A percentile compares a stretch with the other conserved stretches of the same genome.
Evolutionary conservation across 2,113 vertebrate species (phyloP).

Genomic region (Laterallus jamaicensis): DNA sequence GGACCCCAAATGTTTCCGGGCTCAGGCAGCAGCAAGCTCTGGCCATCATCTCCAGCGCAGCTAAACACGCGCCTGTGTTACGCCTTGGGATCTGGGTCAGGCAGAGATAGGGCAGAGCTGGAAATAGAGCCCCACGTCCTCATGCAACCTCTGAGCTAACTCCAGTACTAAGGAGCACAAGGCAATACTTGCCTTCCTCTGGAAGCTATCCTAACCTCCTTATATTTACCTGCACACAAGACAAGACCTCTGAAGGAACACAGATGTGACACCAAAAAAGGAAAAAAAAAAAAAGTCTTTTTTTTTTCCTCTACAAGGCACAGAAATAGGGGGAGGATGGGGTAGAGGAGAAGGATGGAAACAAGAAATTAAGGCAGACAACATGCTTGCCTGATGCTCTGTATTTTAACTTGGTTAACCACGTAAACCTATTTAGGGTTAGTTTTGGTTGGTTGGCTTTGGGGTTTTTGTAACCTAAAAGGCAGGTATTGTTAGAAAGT

Average conservation of each 20-base stretch:
- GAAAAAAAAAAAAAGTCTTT: accelerated
- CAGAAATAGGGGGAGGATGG: not conserved
- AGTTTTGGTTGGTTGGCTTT: too few species aligned
- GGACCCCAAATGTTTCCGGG: accelerated
- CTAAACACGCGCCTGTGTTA: not conserved
- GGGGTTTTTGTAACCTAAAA: not conserved
- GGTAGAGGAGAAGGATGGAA: not conserved
- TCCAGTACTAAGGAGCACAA: accelerated
- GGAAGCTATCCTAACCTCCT: not conserved
- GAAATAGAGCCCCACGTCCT: not conserved
- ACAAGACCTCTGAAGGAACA: not conserved
- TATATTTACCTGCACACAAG: accelerated
- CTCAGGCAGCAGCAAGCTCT: not conserved
- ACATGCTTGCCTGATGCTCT: accelerated
- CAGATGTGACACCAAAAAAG: not conserved
- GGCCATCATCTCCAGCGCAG: accelerated
- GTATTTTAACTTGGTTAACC: not conserved
- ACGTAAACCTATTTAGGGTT: not conserved
- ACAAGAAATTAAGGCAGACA: not conserved
- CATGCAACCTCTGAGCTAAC: not conserved
- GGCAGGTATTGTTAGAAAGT: not conserved
- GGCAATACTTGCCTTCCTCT: accelerated
- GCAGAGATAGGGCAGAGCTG: not conserved
- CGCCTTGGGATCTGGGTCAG: not conserved
- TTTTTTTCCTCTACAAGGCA: not conserved